phyloP scores from a whole-genome alignment of 30 jellyfish, hydroid and myxozoan species.

The Rhopilema esculentum region DNA sequence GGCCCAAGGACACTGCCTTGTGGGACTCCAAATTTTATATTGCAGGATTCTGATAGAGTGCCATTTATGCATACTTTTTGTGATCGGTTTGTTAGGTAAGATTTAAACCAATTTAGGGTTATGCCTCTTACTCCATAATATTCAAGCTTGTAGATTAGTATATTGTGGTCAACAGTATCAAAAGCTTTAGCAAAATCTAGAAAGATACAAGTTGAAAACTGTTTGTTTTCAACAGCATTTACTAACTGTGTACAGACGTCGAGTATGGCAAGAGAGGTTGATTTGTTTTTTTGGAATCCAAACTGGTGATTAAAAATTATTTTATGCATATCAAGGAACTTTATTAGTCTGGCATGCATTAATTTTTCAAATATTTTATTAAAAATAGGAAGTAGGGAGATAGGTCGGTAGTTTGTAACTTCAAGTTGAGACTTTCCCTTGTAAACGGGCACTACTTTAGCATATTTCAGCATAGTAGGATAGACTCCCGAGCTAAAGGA shows the following conservation, averaged over 20 bases:
- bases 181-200: neutral
- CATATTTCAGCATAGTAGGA: conserved; percentile 36
- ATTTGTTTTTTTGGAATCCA: conserved; percentile 46
- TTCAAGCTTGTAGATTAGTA: neutral
- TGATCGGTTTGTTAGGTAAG: neutral
- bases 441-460: conserved; percentile 42
- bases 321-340: conserved; percentile 40
- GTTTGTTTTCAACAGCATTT: conserved; percentile 13
- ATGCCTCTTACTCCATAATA: neutral
- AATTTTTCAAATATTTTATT: conserved; percentile 58
- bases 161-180: neutral
- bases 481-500: conserved; percentile 41
- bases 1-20: conserved; percentile 39
- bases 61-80: neutral
- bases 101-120: neutral
- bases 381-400: no score
- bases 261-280: conserved; percentile 50
- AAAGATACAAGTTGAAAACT: neutral
- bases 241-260: conserved; percentile 6
- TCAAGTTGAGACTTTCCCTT: conserved; percentile 43
- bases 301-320: conserved; percentile 39
- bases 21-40: conserved; percentile 5
- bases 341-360: conserved; percentile 15
- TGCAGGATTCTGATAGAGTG: neutral
- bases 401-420: conserved; percentile 16